phyloP scores from a whole-genome alignment of 2,797 vertebrate genomes.

The Nannoperca obscura region DNA sequence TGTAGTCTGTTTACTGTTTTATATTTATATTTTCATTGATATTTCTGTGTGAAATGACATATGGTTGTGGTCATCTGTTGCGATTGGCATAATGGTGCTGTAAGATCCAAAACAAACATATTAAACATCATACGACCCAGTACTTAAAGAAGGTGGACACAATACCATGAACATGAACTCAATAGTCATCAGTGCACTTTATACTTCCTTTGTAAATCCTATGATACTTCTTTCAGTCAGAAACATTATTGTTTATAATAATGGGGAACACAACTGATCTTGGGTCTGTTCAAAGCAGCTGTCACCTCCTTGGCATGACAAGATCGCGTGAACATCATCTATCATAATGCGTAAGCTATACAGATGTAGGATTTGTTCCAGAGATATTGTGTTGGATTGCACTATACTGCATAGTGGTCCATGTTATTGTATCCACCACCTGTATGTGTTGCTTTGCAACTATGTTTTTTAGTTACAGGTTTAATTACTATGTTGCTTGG shows the following conservation, averaged over 20 bases:
- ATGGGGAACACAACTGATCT: not conserved
- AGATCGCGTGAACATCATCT: not conserved
- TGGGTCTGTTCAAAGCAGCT: not conserved
- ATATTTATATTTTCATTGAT: not conserved
- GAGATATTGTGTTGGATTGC: not conserved
- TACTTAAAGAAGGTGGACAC: not conserved
- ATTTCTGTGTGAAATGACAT: not conserved
- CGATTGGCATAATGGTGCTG: not conserved
- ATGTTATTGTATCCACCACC: not conserved
- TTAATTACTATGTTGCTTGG: conserved; percentile 13
- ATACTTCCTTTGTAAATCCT: not conserved
- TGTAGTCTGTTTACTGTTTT: too few species aligned
- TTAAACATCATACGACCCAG: not conserved
- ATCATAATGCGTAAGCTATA: not conserved
- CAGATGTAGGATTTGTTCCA: not conserved
- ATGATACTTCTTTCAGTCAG: not conserved
- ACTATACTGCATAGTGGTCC: not conserved
- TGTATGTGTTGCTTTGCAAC: conserved; percentile 52
- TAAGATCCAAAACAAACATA: not conserved
- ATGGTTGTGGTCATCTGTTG: not conserved
- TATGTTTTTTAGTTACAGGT: not conserved
- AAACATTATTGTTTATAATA: not conserved
- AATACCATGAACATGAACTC: not conserved
- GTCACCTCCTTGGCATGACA: not conserved
- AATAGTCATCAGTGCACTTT: not conserved